Percentiles rank a stretch among this genome's conserved stretches.
These are phyloP conservation scores for Tubulanus polymorphus DNA, from an alignment of 2,888 invertebrate genomes.

Conservation along the genomic window DNA sequence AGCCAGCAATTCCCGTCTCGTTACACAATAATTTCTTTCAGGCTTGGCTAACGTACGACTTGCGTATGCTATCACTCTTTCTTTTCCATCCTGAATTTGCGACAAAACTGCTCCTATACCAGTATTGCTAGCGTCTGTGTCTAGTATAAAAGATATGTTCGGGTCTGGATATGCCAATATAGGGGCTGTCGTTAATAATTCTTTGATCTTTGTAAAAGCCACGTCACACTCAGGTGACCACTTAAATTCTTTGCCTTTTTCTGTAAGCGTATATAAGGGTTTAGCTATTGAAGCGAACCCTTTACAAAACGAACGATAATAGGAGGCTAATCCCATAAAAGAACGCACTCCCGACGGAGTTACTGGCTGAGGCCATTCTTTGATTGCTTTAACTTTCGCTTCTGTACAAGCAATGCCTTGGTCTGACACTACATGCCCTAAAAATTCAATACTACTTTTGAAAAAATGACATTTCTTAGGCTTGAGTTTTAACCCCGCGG, in stretches of 20 bases:
- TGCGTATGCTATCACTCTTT: neutral
- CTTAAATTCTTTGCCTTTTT: neutral
- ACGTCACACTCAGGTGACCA: neutral
- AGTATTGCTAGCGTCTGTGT: neutral
- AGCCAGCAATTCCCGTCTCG: neutral
- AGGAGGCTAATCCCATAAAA: constrained; percentile 7
- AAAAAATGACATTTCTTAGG: constrained; percentile 8
- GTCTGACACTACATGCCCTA: constrained; percentile 7
- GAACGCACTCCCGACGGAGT: constrained; percentile 2
- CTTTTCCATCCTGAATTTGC: neutral
- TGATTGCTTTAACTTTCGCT: constrained; percentile 2
- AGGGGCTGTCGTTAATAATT: neutral
- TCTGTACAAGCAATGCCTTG: constrained; percentile 4
- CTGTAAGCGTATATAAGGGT: constrained; percentile 1
- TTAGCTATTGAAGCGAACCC: constrained; percentile 5
- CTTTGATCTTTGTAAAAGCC: neutral
- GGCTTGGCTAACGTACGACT: neutral
- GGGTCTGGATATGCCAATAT: neutral
- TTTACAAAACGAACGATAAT: constrained; percentile 10
- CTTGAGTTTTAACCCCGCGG: constrained; percentile 11
- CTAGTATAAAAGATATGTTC: neutral
- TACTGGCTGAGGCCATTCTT: neutral
- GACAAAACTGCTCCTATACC: neutral
- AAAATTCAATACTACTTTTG: neutral
- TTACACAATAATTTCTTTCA: neutral